Conservation (phyloP, 1,140 invertebrate species). For the Ips typographus region DNA sequence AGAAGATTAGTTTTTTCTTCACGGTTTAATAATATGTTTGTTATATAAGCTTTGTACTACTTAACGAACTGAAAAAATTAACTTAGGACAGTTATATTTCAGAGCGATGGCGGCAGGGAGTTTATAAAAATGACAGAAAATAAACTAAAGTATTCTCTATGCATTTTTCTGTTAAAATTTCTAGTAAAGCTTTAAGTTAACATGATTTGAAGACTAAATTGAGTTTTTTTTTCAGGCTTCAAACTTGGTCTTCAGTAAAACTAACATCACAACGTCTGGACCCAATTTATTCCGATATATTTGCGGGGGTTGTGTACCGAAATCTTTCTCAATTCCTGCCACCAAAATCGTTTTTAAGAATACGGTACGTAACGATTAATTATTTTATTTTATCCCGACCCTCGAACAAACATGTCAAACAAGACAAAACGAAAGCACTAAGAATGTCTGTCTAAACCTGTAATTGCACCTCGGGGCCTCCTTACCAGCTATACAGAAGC, state of each 20-base stretch:
- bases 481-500: background rate
- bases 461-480: conserved; percentile 5
- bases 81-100: too few species aligned
- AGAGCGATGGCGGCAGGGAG: too few species aligned
- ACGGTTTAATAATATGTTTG: too few species aligned
- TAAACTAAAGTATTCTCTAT: too few species aligned
- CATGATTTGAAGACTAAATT: background rate
- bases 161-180: too few species aligned
- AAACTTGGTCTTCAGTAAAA: conserved; percentile 24
- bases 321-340: conserved; percentile 58
- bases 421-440: background rate
- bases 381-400: too few species aligned
- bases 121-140: too few species aligned
- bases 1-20: too few species aligned
- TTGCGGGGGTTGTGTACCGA: conserved; percentile 53
- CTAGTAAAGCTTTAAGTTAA: background rate
- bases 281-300: conserved; percentile 18
- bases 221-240: conserved; percentile 11
- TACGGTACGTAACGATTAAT: conserved; percentile 53
- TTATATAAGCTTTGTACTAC: too few species aligned
- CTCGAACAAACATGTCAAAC: too few species aligned
- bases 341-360: conserved; percentile 54
- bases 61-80: too few species aligned
- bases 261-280: conserved; percentile 5
- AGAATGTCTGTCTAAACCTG: background rate